phyloP scores from a whole-genome alignment of 2,113 vertebrate species.

The Numenius arquata region DNA sequence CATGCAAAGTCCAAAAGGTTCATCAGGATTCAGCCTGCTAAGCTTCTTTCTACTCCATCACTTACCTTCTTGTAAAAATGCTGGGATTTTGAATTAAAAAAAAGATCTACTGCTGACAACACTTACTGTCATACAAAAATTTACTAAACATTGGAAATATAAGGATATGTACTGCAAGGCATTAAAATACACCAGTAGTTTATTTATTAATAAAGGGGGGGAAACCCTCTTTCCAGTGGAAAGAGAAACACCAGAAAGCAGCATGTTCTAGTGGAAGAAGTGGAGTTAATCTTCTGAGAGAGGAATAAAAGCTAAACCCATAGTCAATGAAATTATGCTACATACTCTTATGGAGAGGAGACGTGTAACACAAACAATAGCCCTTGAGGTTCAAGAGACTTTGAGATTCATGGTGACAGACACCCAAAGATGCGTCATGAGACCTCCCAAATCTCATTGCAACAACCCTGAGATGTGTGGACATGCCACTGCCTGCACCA shows the following conservation, averaged over 20 bases:
- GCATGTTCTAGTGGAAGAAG: neutral
- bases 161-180: neutral
- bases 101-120: neutral
- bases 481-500: neutral
- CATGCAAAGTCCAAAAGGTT: neutral
- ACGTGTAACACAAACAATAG: neutral
- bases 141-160: neutral
- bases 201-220: neutral
- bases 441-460: neutral
- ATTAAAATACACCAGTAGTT: neutral
- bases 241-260: neutral
- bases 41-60: slow-evolving; percentile 14
- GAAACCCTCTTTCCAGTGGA: neutral
- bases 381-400: neutral
- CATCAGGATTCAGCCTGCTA: slow-evolving; percentile 14
- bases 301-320: neutral
- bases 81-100: neutral
- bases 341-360: neutral
- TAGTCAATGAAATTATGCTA: neutral
- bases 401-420: no score
- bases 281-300: neutral
- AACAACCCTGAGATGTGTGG: neutral
- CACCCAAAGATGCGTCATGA: neutral
- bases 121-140: neutral
- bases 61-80: no score